Percentiles rank a stretch among this genome's conserved stretches.
Conservation (phyloP, 2,888 invertebrate genomes). For the Bugula neritina region DNA sequence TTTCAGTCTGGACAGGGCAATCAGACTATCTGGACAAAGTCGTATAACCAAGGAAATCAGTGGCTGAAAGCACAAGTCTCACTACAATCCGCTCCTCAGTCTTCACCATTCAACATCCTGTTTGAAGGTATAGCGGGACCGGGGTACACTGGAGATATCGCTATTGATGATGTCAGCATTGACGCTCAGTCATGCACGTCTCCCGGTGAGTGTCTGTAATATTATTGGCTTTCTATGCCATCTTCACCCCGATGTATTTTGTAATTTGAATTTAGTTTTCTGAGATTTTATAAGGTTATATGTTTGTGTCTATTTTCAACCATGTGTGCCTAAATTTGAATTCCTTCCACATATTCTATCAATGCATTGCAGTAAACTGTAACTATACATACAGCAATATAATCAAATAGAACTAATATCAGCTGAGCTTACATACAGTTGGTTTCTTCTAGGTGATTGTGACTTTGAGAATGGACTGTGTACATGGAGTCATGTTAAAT, state of each 20-base stretch:
- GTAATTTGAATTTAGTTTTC: too few species aligned
- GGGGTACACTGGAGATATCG: constrained; percentile 40
- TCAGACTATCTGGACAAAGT: constrained; percentile 31
- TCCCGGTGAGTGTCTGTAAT: constrained; percentile 1
- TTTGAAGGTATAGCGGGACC: constrained; percentile 36
- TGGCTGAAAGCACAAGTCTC: constrained; percentile 36
- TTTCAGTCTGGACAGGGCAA: constrained; percentile 29
- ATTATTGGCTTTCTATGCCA: too few species aligned
- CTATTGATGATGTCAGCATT: constrained; percentile 43
- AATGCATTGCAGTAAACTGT: too few species aligned
- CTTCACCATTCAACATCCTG: neutral
- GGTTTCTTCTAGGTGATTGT: constrained; percentile 23
- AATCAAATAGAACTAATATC: too few species aligned
- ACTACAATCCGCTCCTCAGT: neutral
- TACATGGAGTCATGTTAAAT: constrained; percentile 29
- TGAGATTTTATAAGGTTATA: too few species aligned
- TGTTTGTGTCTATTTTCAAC: too few species aligned
- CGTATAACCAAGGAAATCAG: constrained; percentile 34
- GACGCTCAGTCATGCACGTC: constrained; percentile 28
- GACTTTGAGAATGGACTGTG: constrained; percentile 25
- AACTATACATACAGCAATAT: too few species aligned
- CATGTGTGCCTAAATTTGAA: too few species aligned
- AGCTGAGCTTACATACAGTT: too few species aligned
- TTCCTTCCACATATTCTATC: too few species aligned
- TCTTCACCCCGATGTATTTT: too few species aligned